phyloP scores from a whole-genome alignment of 2,113 vertebrate genomes.

The Pseudopipra pipra region DNA sequence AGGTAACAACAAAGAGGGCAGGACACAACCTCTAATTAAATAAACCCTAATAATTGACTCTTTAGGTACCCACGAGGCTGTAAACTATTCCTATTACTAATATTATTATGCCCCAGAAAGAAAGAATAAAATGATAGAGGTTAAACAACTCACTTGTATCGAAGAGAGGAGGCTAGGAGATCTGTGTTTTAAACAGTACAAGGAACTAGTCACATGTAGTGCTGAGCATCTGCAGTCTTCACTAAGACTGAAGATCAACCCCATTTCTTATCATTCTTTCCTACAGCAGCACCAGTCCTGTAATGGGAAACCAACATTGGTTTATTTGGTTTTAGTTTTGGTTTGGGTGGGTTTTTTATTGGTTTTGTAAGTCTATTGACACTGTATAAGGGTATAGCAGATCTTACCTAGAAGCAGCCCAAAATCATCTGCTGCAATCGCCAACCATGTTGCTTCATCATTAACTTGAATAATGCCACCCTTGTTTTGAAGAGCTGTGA shows the following conservation, averaged over 20 bases:
- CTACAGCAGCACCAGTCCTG: neutral
- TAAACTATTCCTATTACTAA: neutral
- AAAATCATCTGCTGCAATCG: neutral
- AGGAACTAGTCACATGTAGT: fast-evolving
- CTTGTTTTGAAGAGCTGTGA: neutral
- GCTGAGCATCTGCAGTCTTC: neutral
- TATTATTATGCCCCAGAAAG: neutral
- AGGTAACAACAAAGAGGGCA: neutral
- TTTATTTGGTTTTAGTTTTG: neutral
- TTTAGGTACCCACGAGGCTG: neutral
- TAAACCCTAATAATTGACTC: neutral
- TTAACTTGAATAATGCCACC: neutral
- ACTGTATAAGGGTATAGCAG: neutral
- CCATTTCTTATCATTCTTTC: neutral
- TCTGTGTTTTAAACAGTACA: neutral
- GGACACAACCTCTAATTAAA: neutral
- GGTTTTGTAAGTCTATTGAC: neutral
- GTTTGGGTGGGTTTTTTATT: neutral
- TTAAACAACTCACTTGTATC: neutral
- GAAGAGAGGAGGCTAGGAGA: neutral
- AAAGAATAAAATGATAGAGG: neutral
- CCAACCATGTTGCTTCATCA: neutral
- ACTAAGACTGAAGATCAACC: neutral
- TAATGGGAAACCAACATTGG: neutral
- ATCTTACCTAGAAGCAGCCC: neutral